Percentiles rank a stretch among this genome's conserved stretches.
Evolutionary conservation across 2,113 vertebrate species (phyloP).

Genomic region (Tor tambroides): DNA sequence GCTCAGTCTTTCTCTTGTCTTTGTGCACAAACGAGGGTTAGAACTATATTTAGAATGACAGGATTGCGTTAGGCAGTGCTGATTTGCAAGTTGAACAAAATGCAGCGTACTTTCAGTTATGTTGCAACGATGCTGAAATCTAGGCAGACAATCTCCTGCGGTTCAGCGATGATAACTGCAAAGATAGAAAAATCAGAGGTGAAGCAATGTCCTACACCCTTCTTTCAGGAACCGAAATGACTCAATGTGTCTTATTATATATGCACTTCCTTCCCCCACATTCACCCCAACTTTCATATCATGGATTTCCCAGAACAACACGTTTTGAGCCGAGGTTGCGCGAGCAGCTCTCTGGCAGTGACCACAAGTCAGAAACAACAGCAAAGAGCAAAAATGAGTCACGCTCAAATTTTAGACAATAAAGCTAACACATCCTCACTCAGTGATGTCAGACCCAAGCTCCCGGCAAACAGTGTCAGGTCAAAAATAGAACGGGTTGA

Average conservation of each 20-base stretch:
- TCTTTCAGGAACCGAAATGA: constrained; percentile 49
- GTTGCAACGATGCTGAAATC: constrained; percentile 26
- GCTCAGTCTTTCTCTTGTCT: constrained; percentile 27
- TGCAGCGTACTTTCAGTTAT: not conserved
- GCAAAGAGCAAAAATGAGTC: constrained; percentile 32
- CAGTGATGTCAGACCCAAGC: constrained; percentile 68
- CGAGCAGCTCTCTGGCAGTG: not conserved
- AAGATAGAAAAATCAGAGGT: constrained; percentile 31
- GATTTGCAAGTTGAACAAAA: not conserved
- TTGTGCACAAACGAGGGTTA: not conserved
- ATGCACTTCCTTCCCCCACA: constrained; percentile 34
- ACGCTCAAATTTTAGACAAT: constrained; percentile 37
- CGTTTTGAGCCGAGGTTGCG: constrained; percentile 19
- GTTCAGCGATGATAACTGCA: not conserved
- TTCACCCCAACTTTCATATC: constrained; percentile 28
- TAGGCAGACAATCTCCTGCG: not conserved
- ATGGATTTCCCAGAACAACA: constrained; percentile 44
- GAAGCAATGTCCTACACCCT: constrained; percentile 24
- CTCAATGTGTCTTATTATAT: constrained; percentile 48
- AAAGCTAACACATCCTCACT: constrained; percentile 56
- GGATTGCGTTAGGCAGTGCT: not conserved
- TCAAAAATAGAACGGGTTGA: constrained; percentile 65
- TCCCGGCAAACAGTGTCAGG: constrained; percentile 63
- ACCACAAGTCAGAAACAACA: constrained; percentile 56
- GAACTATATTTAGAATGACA: not conserved